Base-by-base conservation (phyloP, 2,797 vertebrate genomes). In the Vultur gryphus region DNA sequence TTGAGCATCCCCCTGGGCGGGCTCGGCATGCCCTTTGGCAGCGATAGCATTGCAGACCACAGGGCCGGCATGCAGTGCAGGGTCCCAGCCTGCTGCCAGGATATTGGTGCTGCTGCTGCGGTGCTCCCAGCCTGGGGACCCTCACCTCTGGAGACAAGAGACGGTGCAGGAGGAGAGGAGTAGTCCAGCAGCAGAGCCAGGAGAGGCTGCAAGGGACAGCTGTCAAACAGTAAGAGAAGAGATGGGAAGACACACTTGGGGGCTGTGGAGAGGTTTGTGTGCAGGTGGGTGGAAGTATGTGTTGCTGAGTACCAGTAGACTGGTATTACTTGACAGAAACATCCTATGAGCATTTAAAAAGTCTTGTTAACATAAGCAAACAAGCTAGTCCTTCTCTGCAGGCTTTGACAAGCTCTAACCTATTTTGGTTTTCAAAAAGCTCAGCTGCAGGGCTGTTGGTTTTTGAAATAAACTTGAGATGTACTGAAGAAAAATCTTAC, bases 261-360 rank as follows among this genome's bases (percentile, higher is more conserved):
- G 67, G 64, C 61, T 70, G 57, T 35, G 67, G 73, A 64, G 69
- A 86, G 15, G 10, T 61, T 90, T 83, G 55, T 73, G 57, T 49
- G 71, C 72, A 58, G 37, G 65, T 90, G 66, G 88, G 93, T 84
- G 73, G 84, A 72, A 82, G 48, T 46, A 33, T 10, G 20, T 57
- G 41, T 69, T 37, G 25, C 66, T 78, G 84, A 93, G 54, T 90
- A 92, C 35, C 62, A 82, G 57, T 17, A 94, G 66, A 73, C 48
- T 37, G 23, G 29, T 85, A 29, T 82, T 51, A 16, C 87, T 92
- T 80, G 75, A 87, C 81, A 84, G 84, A 89, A 95, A 85, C 91
- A 91, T 82, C 66, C 78, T 87, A 55, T 88, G 59, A 95, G 82
- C 57, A 52, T 94, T 92, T 88, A 55, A 85, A 89, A 87, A 83